Evolutionary conservation across 2,113 vertebrate species (phyloP), one percentile per base, ranked within the genome.

Genomic region (Capreolus pygargus): DNA sequence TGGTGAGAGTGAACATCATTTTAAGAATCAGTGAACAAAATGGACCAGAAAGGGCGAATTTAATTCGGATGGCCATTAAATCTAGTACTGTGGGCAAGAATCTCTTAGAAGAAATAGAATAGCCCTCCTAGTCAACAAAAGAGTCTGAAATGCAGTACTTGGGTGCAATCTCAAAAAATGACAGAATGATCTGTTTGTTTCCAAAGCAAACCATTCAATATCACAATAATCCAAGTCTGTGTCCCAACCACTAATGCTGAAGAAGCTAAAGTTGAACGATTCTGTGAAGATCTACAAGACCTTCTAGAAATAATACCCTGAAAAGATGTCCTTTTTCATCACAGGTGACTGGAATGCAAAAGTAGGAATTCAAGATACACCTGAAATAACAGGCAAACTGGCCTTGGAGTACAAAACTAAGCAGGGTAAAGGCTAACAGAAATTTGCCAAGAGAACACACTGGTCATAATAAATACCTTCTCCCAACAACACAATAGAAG

Each of bases 191-290:
- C 61, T 64, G 33, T 64, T 64, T 0, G 8, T 64, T n/a, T 64
- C 33, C 15, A 64, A 64, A 33, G 61, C 33, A 64, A 64, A 64
- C 33, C 33, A 64, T 19, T 19, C 61, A 64, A 9, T 64, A 64
- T 17, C 33, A 64, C 30, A n/a, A 33, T 64, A n/a, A 64, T 64
- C 33, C 61, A 64, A 64, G 33, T 19, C 33, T n/a, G n/a, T 16
- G 16, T 16, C 15, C 33, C 33, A 64, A 64, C 33, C 15, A 17
- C 61, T 19, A n/a, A n/a, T 64, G 15, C 7, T 0, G 0, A 64
- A 19, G 30, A 64, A 64, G 7, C 33, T 64, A 33, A 64, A 64
- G 1, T n/a, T 64, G 1, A 64, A 64, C n/a, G 33, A 28, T 64
- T n/a, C 61, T 64, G 15, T 64, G 30, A n/a, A 64, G 61, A 64